phyloP scores from a whole-genome alignment of 2,113 vertebrate genomes.

The Lepidothrix coronata region DNA sequence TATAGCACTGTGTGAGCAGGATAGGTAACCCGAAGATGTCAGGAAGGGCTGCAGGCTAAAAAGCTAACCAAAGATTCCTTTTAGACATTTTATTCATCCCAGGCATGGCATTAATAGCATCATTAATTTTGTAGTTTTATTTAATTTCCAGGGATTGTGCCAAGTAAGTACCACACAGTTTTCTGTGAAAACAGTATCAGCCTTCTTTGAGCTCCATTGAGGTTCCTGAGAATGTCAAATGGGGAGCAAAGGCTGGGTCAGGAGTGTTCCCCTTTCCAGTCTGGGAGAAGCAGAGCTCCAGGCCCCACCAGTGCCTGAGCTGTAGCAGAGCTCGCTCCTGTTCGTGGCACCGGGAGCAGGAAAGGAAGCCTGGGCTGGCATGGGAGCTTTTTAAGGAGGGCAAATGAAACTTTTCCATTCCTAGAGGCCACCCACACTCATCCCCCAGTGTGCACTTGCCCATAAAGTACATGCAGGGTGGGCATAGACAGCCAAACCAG shows the following conservation, averaged over 20 bases:
- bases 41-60: slow-evolving; percentile 35
- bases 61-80: background rate
- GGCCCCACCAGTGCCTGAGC: fast-evolving
- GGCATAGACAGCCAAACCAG: background rate
- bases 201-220: fast-evolving
- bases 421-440: background rate
- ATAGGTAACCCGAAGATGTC: slow-evolving; percentile 6
- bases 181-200: background rate
- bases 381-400: background rate
- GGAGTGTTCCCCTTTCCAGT: background rate
- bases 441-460: background rate
- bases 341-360: fast-evolving
- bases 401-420: background rate
- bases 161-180: background rate
- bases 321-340: background rate
- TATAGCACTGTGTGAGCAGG: background rate
- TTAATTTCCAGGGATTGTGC: background rate
- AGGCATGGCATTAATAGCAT: background rate
- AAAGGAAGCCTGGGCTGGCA: background rate
- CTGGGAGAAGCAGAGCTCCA: background rate
- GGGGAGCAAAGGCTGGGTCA: background rate
- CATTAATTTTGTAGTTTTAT: background rate
- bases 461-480: fast-evolving
- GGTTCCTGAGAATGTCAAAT: background rate
- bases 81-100: background rate